Evolutionary conservation across 2,113 vertebrate genomes (phyloP).

Genomic region (Protobothrops mucrosquamatus): DNA sequence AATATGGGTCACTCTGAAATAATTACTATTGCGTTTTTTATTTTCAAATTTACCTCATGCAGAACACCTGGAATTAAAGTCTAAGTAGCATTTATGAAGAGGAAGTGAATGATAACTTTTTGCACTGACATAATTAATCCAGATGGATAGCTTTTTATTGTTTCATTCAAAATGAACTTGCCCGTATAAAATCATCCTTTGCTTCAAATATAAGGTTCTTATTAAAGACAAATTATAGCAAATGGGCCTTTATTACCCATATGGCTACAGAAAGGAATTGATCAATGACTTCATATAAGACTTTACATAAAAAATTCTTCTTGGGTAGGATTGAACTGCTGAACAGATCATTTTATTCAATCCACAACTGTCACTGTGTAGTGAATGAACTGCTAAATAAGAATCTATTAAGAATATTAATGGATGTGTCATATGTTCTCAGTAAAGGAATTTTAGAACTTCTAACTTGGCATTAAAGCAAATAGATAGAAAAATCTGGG

Average conservation of each 20-base stretch:
- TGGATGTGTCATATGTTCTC: constrained; percentile 28
- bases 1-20: constrained; percentile 43
- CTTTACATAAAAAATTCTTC: constrained; percentile 64
- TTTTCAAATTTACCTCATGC: constrained; percentile 53
- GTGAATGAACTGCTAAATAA: constrained; percentile 45
- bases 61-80: constrained; percentile 67
- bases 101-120: constrained; percentile 58
- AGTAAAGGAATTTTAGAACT: constrained; percentile 30
- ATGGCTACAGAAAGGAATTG: constrained; percentile 55
- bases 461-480: constrained; percentile 31
- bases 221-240: constrained; percentile 67
- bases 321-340: constrained; percentile 21
- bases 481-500: constrained; percentile 13
- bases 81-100: constrained; percentile 63
- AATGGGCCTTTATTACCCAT: constrained; percentile 67
- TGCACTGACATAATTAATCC: constrained; percentile 63
- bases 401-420: constrained; percentile 52
- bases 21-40: constrained; percentile 53
- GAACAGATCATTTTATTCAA: constrained; percentile 60
- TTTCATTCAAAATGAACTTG: constrained; percentile 61
- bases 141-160: constrained; percentile 60
- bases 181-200: constrained; percentile 45
- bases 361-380: constrained; percentile 34
- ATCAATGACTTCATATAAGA: constrained; percentile 51
- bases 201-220: constrained; percentile 65